Percentiles rank a stretch among this genome's conserved stretches.
Conservation (phyloP, 2,113 vertebrate genomes). For the Nanorana parkeri region DNA sequence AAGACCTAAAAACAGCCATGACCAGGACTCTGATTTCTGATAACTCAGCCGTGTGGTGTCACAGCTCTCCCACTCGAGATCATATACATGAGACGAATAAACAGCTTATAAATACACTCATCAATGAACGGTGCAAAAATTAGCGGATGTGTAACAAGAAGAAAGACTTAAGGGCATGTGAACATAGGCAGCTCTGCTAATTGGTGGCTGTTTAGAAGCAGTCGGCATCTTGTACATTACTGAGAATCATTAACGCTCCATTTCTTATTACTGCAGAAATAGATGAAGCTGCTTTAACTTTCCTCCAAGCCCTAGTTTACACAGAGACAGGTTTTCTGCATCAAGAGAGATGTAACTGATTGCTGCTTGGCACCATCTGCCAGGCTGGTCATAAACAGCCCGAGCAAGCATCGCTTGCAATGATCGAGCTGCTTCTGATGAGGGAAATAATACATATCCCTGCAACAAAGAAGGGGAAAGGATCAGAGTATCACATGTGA, state of each 20-base stretch:
- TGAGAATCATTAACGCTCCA: slow-evolving; percentile 24
- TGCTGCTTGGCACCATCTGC: too few relatives aligned
- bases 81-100: too few relatives aligned
- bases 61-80: too few relatives aligned
- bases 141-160: neutral
- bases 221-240: neutral
- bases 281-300: neutral
- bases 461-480: too few relatives aligned
- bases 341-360: slow-evolving; percentile 2
- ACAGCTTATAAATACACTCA: neutral
- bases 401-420: too few relatives aligned
- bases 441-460: too few relatives aligned
- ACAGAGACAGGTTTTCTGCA: slow-evolving; percentile 14
- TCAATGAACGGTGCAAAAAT: neutral
- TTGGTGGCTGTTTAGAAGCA: slow-evolving; percentile 13
- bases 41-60: too few relatives aligned
- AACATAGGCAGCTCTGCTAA: slow-evolving; percentile 4
- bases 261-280: slow-evolving; percentile 18
- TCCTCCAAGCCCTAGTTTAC: neutral
- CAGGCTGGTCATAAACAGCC: too few relatives aligned
- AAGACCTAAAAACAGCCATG: too few relatives aligned
- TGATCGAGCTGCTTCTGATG: too few relatives aligned
- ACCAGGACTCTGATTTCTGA: too few relatives aligned
- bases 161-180: slow-evolving; percentile 13
- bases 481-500: too few relatives aligned